Evolutionary conservation across 2,888 invertebrate species (phyloP).

Genomic region (Ectobius pallidus): DNA sequence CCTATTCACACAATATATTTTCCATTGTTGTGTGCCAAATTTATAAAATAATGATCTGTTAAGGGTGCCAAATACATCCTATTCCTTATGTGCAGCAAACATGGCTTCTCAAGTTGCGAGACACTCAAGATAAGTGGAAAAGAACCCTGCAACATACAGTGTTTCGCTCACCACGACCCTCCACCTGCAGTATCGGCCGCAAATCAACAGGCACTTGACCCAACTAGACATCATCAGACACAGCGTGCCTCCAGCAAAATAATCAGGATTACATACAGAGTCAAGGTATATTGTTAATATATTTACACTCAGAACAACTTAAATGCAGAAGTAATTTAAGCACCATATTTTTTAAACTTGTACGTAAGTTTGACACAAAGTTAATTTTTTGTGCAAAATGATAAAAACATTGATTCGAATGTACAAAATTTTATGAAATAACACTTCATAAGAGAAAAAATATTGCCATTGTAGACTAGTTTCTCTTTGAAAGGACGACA

Average conservation of each 20-base stretch:
- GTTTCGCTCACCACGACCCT: constrained; percentile 48
- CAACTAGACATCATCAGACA: background rate
- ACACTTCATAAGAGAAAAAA: background rate
- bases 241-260: constrained; percentile 8
- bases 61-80: too few species aligned
- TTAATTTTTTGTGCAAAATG: background rate
- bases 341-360: constrained; percentile 12
- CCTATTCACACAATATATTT: too few species aligned
- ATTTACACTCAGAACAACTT: background rate
- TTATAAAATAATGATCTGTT: too few species aligned
- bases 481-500: background rate
- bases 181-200: constrained; percentile 37
- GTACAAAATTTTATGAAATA: constrained; percentile 9
- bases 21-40: too few species aligned
- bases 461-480: background rate
- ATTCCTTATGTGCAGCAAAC: too few species aligned
- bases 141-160: constrained; percentile 55
- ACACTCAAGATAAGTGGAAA: constrained; percentile 60
- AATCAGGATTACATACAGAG: constrained; percentile 5
- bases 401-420: background rate
- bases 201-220: constrained; percentile 22
- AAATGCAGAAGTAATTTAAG: background rate
- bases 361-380: background rate
- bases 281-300: constrained; percentile 11
- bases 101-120: constrained; percentile 58